Evolutionary conservation across 2,113 vertebrate genomes (phyloP), one percentile per base, ranked within the genome.

Genomic region (Festucalex cinctus): DNA sequence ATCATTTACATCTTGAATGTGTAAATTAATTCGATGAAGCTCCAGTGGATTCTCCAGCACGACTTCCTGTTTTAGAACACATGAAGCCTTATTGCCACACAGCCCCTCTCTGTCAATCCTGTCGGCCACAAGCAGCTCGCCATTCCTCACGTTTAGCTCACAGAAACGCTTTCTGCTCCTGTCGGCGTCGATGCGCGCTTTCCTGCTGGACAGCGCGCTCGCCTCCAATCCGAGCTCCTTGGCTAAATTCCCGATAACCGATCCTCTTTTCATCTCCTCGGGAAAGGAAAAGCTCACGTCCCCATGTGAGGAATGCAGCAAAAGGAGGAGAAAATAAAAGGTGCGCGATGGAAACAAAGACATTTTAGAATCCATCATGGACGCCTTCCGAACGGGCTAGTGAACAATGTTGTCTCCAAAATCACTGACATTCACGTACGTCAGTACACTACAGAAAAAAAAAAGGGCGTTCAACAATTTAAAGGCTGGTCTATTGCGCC

Each of bases 1-100:
- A 63, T 94, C 93, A 79, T 94, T 94, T 36, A 94, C 72, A 67
- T 94, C 93, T 66, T 88, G 85, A 19, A 94, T 73, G 17, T 89
- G 83, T 2, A 93, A 74, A 41, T 36, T 63, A 14, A 91, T 69
- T 63, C 67, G 75, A 75, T 89, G 78, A 24, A 91, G 78, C 73
- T 91, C 85, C 1, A 91, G 74, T 12, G 84, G 88, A 73, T 80
- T 86, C 66, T 22, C 86, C 0, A 86, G 51, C 19, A 94, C 68
- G 6, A 85, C 82, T 75, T 95, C 93, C 26, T 89, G 82, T 35
- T 91, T 88, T 37, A 94, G 49, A 19, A 77, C 39, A 13, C 93
- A 94, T 0, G 74, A 71, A 13, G 79, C 43, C 65, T 71, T 86
- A 12, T 76, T 65, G 3, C 83, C 86, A 71, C 93, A 94, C 5